Conservation (phyloP, 2,797 vertebrate species). For the Gymnodraco acuticeps region DNA sequence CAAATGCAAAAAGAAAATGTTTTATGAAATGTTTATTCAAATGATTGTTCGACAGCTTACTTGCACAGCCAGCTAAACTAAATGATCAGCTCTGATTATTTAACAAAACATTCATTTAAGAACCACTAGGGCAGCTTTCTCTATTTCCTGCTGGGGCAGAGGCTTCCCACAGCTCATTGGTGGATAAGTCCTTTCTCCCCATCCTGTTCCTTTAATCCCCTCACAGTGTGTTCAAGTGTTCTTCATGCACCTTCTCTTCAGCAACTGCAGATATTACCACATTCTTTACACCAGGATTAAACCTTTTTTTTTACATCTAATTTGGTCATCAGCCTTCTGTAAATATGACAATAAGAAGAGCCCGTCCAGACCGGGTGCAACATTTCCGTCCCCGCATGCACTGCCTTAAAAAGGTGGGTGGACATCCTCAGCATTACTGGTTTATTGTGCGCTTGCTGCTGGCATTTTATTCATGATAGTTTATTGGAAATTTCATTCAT, state of each 20-base stretch:
- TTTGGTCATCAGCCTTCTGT: conserved; percentile 24
- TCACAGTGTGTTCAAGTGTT: conserved; percentile 10
- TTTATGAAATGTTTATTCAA: neutral
- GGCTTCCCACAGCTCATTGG: conserved; percentile 78
- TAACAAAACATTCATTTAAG: conserved; percentile 3
- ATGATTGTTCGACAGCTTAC: no score
- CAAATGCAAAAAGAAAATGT: neutral
- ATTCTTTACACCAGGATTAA: conserved; percentile 2
- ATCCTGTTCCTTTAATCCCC: conserved; percentile 33
- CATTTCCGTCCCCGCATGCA: conserved; percentile 90
- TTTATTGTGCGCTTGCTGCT: neutral
- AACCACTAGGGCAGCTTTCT: conserved; percentile 20
- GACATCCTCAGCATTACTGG: neutral
- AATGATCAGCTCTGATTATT: neutral
- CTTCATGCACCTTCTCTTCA: conserved; percentile 14
- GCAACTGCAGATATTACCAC: neutral
- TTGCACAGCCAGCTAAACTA: neutral
- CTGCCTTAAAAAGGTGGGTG: conserved; percentile 92
- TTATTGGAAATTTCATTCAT: neutral
- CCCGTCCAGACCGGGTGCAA: conserved; percentile 86
- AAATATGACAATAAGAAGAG: conserved; percentile 90
- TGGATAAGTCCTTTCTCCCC: conserved; percentile 55
- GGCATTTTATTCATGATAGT: neutral
- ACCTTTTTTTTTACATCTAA: neutral
- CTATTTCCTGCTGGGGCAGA: conserved; percentile 8